phyloP scores from a whole-genome alignment of 2,113 vertebrate genomes.

The Vireo altiloquus region DNA sequence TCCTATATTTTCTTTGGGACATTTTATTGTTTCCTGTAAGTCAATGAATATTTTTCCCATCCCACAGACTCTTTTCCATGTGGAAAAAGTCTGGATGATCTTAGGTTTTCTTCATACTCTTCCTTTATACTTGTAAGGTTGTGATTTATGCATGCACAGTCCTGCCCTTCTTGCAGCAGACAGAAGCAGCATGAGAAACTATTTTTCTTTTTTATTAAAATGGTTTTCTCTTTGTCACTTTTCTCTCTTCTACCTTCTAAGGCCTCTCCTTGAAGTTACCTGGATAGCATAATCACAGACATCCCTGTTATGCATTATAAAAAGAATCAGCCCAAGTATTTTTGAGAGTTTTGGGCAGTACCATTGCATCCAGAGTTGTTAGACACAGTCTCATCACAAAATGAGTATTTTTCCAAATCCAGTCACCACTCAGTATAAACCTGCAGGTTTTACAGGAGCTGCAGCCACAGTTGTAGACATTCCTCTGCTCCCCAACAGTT shows the following conservation, averaged over 20 bases:
- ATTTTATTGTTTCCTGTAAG: conserved; percentile 16
- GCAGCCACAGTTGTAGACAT: background rate
- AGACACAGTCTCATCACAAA: background rate
- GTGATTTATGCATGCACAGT: background rate
- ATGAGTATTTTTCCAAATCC: background rate
- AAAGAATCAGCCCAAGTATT: background rate
- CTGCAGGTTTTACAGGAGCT: background rate
- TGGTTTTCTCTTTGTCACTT: background rate
- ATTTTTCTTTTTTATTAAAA: background rate
- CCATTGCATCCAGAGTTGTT: background rate
- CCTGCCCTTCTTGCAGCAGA: background rate
- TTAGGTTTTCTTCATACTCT: background rate
- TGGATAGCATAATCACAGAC: background rate
- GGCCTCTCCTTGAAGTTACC: background rate
- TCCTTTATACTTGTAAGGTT: background rate
- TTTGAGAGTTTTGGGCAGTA: background rate
- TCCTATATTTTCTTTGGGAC: background rate
- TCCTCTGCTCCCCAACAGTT: background rate
- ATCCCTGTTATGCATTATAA: background rate
- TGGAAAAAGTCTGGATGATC: background rate
- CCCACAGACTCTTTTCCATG: background rate
- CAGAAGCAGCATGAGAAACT: background rate
- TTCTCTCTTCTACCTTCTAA: background rate
- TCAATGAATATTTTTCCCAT: background rate
- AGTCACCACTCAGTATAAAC: background rate